Evolutionary conservation across 2,797 vertebrate species (phyloP).

Genomic region (Austrolebias charrua): DNA sequence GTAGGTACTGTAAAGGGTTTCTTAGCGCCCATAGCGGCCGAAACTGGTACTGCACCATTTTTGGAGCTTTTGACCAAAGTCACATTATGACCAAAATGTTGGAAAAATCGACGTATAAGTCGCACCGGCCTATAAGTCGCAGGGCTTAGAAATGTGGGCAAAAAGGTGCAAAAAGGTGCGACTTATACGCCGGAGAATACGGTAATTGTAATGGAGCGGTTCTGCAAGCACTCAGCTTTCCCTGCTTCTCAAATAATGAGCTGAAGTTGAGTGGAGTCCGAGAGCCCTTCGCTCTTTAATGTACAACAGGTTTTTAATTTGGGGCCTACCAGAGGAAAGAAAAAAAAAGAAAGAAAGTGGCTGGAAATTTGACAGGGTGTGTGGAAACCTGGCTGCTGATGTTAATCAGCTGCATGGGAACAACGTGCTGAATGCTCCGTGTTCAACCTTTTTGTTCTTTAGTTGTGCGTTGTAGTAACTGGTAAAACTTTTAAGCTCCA

Average conservation of each 20-base stretch:
- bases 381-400: conserved; percentile 39
- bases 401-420: conserved; percentile 53
- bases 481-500: conserved; percentile 5
- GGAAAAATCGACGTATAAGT: too few relatives aligned
- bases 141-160: too few relatives aligned
- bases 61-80: too few relatives aligned
- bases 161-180: too few relatives aligned
- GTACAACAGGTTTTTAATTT: conserved; percentile 60
- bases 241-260: conserved; percentile 56
- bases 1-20: too few relatives aligned
- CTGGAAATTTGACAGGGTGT: conserved; percentile 46
- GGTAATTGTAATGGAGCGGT: conserved; percentile 29
- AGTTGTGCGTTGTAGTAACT: background rate
- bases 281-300: conserved; percentile 62
- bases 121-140: too few relatives aligned
- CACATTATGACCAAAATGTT: too few relatives aligned
- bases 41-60: too few relatives aligned
- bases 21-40: too few relatives aligned
- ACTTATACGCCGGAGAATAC: too few relatives aligned
- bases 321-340: conserved; percentile 32
- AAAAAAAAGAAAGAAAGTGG: conserved; percentile 36
- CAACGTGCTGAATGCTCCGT: conserved; percentile 22
- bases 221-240: conserved; percentile 39
- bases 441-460: conserved; percentile 8
- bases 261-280: conserved; percentile 32